Percentiles rank a stretch among this genome's conserved stretches.
These are phyloP conservation scores for Anarhynchus alexandrinus DNA, from an alignment of 2,113 vertebrate genomes.

Conservation along the genomic window DNA sequence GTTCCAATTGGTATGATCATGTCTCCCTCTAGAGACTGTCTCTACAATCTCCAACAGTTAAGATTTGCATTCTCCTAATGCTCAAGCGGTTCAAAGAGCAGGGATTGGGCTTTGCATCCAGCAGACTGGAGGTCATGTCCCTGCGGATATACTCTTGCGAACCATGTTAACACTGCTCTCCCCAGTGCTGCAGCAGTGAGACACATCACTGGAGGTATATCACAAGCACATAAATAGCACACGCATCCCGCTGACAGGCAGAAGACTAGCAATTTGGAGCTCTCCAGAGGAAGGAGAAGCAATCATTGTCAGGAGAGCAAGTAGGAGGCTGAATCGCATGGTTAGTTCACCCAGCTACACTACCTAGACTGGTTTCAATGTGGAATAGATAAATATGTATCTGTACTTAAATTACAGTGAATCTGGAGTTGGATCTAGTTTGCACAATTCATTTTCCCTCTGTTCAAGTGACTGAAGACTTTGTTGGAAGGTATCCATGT, in stretches of 20 bases:
- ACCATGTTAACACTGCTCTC: background rate
- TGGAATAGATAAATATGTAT: background rate
- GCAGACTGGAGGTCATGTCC: background rate
- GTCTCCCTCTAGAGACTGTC: constrained; percentile 21
- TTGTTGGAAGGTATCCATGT: background rate
- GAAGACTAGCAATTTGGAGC: background rate
- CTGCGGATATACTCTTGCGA: background rate
- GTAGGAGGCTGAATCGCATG: background rate
- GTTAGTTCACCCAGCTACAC: background rate
- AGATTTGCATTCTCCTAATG: background rate
- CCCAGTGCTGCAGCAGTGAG: background rate
- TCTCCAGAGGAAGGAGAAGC: background rate
- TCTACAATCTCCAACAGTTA: background rate
- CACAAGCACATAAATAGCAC: background rate
- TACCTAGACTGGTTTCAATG: background rate
- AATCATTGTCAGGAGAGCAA: background rate
- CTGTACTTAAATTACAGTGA: background rate
- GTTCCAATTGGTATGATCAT: background rate
- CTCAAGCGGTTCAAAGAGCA: background rate
- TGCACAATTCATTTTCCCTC: background rate
- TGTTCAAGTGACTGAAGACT: background rate
- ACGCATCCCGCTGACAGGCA: background rate
- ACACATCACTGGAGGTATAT: background rate
- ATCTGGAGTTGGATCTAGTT: background rate
- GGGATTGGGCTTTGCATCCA: background rate